Conservation (phyloP, 2,797 vertebrate genomes). For the Leuciscus waleckii region DNA sequence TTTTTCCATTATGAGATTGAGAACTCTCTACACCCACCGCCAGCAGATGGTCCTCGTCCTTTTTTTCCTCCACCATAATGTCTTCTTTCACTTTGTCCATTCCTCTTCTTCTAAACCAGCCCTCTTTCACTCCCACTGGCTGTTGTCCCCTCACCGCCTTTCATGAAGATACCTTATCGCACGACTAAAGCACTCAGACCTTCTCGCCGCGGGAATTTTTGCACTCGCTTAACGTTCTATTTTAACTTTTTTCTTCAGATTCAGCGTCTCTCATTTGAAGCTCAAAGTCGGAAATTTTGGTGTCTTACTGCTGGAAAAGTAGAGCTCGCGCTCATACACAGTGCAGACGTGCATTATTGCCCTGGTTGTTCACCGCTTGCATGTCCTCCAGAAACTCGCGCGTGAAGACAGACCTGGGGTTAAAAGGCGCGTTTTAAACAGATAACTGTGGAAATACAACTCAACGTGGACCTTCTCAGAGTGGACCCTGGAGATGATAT, state of each 20-base stretch:
- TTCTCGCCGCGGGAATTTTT: conserved; percentile 15
- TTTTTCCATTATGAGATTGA: conserved; percentile 9
- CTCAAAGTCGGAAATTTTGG: neutral
- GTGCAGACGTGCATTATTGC: neutral
- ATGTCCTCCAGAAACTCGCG: conserved; percentile 30
- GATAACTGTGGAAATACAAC: conserved; percentile 24
- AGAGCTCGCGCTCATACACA: conserved; percentile 7
- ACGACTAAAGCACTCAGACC: conserved; percentile 27
- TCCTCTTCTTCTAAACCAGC: conserved; percentile 58
- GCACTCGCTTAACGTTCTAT: neutral
- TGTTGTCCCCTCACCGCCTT: conserved; percentile 51
- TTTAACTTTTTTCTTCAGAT: neutral
- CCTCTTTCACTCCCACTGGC: conserved; percentile 51
- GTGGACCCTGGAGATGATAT: conserved; percentile 20
- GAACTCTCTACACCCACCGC: conserved; percentile 53
- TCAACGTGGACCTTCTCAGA: neutral
- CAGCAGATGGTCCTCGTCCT: conserved; percentile 64
- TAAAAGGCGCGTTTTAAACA: conserved; percentile 8
- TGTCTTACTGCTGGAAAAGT: conserved; percentile 16
- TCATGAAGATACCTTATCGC: conserved; percentile 50
- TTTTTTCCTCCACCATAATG: conserved; percentile 54
- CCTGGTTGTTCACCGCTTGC: neutral
- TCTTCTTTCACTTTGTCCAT: conserved; percentile 54
- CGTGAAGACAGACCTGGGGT: neutral
- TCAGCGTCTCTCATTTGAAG: neutral